Percentiles rank a stretch among this genome's conserved stretches.
Evolutionary conservation across 1,140 invertebrate genomes (phyloP).

Genomic region (Drosophila sp.): DNA sequence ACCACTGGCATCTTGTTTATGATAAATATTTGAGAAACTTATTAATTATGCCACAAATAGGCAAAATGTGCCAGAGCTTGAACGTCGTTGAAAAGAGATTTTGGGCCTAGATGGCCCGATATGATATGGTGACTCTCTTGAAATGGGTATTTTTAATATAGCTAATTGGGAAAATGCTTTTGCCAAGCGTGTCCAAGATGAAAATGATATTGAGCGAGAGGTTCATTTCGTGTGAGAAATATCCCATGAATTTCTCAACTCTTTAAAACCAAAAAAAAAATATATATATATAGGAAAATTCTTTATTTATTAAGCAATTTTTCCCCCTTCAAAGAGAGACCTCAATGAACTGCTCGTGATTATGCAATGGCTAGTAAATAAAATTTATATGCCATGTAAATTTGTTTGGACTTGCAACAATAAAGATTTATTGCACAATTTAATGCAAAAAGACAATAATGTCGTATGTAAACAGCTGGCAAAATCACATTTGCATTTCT

Average conservation of each 20-base stretch:
- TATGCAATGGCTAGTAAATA: too few species aligned
- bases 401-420: too few species aligned
- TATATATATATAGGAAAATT: background rate
- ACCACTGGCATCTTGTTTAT: constrained; percentile 69
- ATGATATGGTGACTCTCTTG: constrained; percentile 5
- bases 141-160: constrained; percentile 38
- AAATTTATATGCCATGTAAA: too few species aligned
- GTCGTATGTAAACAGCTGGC: too few species aligned
- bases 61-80: constrained; percentile 23
- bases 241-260: background rate
- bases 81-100: constrained; percentile 3
- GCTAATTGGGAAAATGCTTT: constrained; percentile 43
- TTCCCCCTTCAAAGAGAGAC: too few species aligned
- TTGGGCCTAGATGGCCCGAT: background rate
- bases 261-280: too few species aligned
- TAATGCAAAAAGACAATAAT: too few species aligned
- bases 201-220: background rate
- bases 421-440: too few species aligned
- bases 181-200: constrained; percentile 2
- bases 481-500: too few species aligned
- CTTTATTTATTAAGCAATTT: background rate
- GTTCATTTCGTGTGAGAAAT: constrained; percentile 12
- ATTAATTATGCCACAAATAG: constrained; percentile 80
- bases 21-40: constrained; percentile 77
- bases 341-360: too few species aligned